phyloP scores from a whole-genome alignment of 1,140 invertebrate genomes.

The Drosophila pallidifrons region DNA sequence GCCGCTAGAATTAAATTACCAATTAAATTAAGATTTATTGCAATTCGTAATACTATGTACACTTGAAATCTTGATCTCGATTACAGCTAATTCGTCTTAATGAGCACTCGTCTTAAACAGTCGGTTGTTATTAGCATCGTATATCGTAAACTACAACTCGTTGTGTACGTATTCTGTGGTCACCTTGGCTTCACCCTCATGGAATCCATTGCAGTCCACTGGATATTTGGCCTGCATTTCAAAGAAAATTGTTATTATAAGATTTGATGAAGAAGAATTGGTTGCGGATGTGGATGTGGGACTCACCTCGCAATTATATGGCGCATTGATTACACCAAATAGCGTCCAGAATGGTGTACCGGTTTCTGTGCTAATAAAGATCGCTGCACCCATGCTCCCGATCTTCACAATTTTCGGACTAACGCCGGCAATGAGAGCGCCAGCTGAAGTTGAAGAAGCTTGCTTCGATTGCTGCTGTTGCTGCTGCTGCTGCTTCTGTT shows the following conservation, averaged over 20 bases:
- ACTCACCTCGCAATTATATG: constrained; percentile 86
- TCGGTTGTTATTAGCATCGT: constrained; percentile 1
- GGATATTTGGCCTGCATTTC: constrained; percentile 89
- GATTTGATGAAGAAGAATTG: constrained; percentile 35
- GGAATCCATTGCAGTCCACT: constrained; percentile 90
- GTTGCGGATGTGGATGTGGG: constrained; percentile 22
- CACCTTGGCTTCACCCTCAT: constrained; percentile 91
- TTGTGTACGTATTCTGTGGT: constrained; percentile 92
- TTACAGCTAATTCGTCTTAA: constrained; percentile 69
- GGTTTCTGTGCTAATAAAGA: constrained; percentile 86
- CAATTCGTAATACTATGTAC: constrained; percentile 79
- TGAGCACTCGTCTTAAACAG: constrained; percentile 43
- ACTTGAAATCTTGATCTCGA: constrained; percentile 67
- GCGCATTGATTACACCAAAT: constrained; percentile 86
- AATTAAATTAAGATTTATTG: constrained; percentile 74
- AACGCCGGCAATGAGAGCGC: constrained; percentile 86
- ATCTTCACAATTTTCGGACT: constrained; percentile 89
- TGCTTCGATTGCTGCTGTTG: constrained; percentile 46
- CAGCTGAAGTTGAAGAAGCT: constrained; percentile 61
- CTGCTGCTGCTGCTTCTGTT: constrained; percentile 72
- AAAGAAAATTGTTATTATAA: constrained; percentile 10
- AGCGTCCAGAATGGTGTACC: constrained; percentile 87
- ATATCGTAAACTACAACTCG: constrained; percentile 87
- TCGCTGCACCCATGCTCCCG: constrained; percentile 88
- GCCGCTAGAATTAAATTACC: constrained; percentile 7